Evolutionary conservation across 2,888 invertebrate genomes (phyloP).

Genomic region (Charanyca ferruginea): DNA sequence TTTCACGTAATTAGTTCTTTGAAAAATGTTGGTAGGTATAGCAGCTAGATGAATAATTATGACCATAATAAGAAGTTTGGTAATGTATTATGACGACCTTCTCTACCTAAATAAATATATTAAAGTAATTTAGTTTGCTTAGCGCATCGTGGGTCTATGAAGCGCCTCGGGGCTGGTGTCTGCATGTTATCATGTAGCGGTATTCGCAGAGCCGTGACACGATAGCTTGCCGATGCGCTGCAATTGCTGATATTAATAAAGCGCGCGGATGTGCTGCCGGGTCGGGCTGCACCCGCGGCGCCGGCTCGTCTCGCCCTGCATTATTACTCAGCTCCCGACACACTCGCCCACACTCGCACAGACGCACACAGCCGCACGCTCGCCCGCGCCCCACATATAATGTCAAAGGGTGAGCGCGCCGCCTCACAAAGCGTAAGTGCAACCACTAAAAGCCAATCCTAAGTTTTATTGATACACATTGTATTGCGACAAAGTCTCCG

Average conservation of each 20-base stretch:
- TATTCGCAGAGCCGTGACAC: slow-evolving; percentile 49
- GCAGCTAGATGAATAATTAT: not conserved
- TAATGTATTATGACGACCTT: not conserved
- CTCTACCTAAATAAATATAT: slow-evolving; percentile 9
- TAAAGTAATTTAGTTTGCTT: slow-evolving; percentile 44
- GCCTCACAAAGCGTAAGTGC: slow-evolving; percentile 91
- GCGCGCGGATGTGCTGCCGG: slow-evolving; percentile 58
- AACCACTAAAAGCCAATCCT: slow-evolving; percentile 92
- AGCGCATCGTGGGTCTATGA: slow-evolving; percentile 58
- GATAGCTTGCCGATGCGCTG: slow-evolving; percentile 66
- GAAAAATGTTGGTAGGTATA: not conserved
- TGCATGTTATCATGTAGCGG: slow-evolving; percentile 40
- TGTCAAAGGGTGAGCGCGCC: slow-evolving; percentile 91
- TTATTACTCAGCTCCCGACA: slow-evolving; percentile 77
- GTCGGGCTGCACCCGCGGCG: slow-evolving; percentile 73
- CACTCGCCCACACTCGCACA: slow-evolving; percentile 55
- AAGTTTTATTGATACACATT: slow-evolving; percentile 92
- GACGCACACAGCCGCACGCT: slow-evolving; percentile 65
- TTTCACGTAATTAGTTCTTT: slow-evolving; percentile 19
- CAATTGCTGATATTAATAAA: slow-evolving; percentile 83
- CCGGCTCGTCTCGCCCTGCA: slow-evolving; percentile 81
- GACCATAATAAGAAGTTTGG: not conserved
- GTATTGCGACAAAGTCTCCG: slow-evolving; percentile 91
- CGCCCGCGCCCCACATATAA: slow-evolving; percentile 84
- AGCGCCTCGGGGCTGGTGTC: slow-evolving; percentile 66